Base-by-base conservation (phyloP, 2,797 vertebrate genomes). In the Cyprinella venusta region DNA sequence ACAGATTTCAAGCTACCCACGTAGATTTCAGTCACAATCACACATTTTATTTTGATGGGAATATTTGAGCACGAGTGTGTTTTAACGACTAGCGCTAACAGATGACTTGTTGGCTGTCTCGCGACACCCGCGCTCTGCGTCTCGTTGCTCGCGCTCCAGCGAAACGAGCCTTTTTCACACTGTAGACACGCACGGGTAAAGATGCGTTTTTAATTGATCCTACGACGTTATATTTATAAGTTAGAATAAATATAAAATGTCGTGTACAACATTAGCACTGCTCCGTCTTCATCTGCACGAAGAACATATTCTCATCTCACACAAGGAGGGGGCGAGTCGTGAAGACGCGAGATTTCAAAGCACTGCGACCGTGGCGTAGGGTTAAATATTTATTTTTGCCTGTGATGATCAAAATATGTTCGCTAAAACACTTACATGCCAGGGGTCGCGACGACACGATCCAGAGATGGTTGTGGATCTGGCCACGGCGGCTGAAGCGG, bases 371-470 rank as follows among this genome's bases (percentile, higher is more conserved):
- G 86, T 77, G 86, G 83, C 87, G 86, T 79, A 86, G 80, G 76
- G 87, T 83, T 89, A 80, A 85, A 77, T 85, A 87, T 87, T 89
- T 88, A 82, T 89, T 85, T 88, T 84, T 70, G 83, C 86, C 21
- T 38, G 65, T 67, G 52, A 59, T 61, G 74, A 70, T n/a, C 54
- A 76, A 80, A 84, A 61, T 59, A 80, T 24, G 38, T 76, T 77
- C 56, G 56, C 45, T 67, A 42, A 63, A 69, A 81, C 71, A 89
- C 90, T 89, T 80, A 91, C 90, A 80, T 87, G 89, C 82, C 86
- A 81, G 56, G 74, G 50, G 85, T 85, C 83, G 81, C 83, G 52
- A 84, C 82, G 63, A 76, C 75, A 50, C 80, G 83, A 64, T 76
- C 54, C 80, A 48, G 84, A 50, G 84, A 61, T 83, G 89, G 81